These are phyloP conservation scores for Scolanthus callimorphus DNA, from an alignment of 92 coral and sea anemone genomes.

Conservation along the genomic window DNA sequence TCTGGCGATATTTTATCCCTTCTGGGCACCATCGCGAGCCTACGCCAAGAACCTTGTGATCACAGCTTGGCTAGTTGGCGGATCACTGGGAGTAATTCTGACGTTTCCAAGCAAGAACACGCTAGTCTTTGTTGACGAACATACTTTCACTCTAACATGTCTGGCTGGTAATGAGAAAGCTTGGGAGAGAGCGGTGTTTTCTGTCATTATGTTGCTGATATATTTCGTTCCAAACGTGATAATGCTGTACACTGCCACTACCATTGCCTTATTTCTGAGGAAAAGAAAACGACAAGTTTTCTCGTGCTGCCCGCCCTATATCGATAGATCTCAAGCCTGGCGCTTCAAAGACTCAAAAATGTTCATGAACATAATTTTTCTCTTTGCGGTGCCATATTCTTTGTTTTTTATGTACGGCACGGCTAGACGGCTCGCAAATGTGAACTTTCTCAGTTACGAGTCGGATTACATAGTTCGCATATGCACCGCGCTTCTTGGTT, in stretches of 20 bases:
- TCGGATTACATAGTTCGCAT: constrained; percentile 2
- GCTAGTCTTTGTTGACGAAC: not conserved
- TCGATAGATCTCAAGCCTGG: not conserved
- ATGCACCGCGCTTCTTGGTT: not conserved
- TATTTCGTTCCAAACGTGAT: not conserved
- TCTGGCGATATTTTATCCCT: constrained; percentile 5
- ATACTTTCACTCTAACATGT: not conserved
- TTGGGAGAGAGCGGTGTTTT: constrained; percentile 2
- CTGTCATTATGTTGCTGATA: not conserved
- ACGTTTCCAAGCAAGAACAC: not conserved
- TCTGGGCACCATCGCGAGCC: not conserved
- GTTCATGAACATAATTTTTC: constrained; percentile 5
- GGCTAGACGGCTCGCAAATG: not conserved
- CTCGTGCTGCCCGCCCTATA: not conserved
- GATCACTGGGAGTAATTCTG: not conserved
- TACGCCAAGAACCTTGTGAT: constrained; percentile 1
- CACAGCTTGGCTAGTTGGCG: constrained; percentile 7
- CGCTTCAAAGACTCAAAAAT: constrained; percentile 1
- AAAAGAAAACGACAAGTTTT: not conserved
- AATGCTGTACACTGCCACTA: not conserved
- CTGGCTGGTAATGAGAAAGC: not conserved
- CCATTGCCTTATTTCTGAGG: not conserved
- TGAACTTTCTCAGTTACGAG: not conserved
- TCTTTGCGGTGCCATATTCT: not conserved
- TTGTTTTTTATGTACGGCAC: not conserved